Conservation (phyloP, 2,113 vertebrate species). For the Psilopogon haemacephalus region DNA sequence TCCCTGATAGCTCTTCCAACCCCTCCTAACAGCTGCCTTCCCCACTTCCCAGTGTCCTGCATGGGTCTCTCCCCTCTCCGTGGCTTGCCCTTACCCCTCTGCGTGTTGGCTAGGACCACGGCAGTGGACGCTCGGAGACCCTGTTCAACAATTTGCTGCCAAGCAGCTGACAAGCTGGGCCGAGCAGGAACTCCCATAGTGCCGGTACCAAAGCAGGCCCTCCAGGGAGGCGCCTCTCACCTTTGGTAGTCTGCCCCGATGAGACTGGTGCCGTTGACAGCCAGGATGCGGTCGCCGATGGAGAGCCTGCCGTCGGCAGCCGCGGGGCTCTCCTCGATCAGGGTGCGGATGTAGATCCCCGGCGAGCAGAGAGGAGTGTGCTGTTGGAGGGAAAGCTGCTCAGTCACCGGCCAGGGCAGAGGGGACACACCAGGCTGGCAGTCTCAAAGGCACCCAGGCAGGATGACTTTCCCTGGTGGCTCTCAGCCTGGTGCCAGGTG, state of each 20-base stretch:
- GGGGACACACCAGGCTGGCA: neutral
- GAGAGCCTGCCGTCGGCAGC: conserved; percentile 84
- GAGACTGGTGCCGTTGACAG: conserved; percentile 91
- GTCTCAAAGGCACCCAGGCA: neutral
- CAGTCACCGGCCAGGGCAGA: neutral
- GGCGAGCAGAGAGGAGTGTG: conserved; percentile 89
- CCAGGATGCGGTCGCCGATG: conserved; percentile 92
- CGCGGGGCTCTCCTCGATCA: conserved; percentile 90
- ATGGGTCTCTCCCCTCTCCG: neutral
- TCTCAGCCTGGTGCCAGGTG: neutral
- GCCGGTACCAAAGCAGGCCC: neutral
- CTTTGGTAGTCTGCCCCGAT: conserved; percentile 92
- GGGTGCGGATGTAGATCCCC: conserved; percentile 93
- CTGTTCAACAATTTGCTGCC: neutral
- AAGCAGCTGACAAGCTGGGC: neutral
- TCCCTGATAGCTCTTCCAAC: neutral
- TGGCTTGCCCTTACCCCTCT: neutral
- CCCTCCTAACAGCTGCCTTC: neutral
- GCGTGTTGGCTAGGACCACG: accelerated
- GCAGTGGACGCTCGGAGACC: neutral
- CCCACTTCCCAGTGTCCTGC: neutral
- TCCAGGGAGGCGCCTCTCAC: conserved; percentile 32
- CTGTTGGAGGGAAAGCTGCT: conserved; percentile 55
- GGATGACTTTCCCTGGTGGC: neutral
- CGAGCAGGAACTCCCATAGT: accelerated